A percentile compares a stretch with the other conserved stretches of the same genome.
phyloP scores from a whole-genome alignment of 53 echinoderm and acorn worm species.

The Crossaster papposus region DNA sequence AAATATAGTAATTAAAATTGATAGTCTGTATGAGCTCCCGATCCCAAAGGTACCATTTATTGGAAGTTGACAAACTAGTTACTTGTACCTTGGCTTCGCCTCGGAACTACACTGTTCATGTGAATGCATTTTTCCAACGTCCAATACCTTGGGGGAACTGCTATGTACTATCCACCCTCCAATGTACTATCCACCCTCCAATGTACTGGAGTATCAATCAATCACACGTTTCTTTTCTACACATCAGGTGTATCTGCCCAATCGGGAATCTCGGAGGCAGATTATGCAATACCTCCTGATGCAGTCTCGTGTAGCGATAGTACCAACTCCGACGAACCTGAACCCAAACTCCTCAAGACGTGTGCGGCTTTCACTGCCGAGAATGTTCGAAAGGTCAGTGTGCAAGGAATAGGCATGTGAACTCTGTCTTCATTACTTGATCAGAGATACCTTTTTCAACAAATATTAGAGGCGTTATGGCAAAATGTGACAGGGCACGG shows the following conservation, averaged over 20 bases:
- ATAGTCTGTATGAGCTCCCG: too few relatives aligned
- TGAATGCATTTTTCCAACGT: too few relatives aligned
- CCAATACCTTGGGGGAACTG: too few relatives aligned
- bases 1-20: too few relatives aligned
- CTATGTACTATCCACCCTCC: too few relatives aligned
- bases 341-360: slow-evolving; percentile 90
- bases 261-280: slow-evolving; percentile 81
- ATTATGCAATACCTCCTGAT: slow-evolving; percentile 94
- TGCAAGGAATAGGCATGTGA: not conserved
- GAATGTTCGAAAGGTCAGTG: slow-evolving; percentile 63
- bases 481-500: too few relatives aligned
- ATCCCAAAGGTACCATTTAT: too few relatives aligned
- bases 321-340: slow-evolving; percentile 83
- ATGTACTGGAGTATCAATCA: not conserved
- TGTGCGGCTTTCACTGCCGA: slow-evolving; percentile 67
- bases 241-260: slow-evolving; percentile 75
- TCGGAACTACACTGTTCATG: too few relatives aligned
- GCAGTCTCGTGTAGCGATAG: slow-evolving; percentile 81
- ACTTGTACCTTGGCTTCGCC: too few relatives aligned
- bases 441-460: not conserved
- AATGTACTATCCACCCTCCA: not conserved
- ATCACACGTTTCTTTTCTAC: not conserved
- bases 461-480: not conserved
- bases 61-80: too few relatives aligned
- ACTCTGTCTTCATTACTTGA: not conserved